phyloP scores from a whole-genome alignment of 2,797 vertebrate genomes.

The Molossus alvarezi region DNA sequence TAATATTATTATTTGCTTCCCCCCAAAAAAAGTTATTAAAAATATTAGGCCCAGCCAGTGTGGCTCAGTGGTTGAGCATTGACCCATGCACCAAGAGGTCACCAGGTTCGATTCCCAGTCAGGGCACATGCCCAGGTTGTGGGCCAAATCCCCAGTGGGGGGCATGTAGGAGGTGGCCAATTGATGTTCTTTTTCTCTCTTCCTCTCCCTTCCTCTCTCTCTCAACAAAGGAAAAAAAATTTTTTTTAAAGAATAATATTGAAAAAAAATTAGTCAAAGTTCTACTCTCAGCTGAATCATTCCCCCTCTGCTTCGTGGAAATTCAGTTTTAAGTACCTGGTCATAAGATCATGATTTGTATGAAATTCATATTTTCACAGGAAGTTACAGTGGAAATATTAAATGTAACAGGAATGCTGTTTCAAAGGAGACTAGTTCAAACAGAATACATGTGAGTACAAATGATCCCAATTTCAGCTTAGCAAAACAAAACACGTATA shows the following conservation, averaged over 20 bases:
- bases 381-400: constrained; percentile 41
- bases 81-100: no score
- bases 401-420: constrained; percentile 18
- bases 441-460: constrained; percentile 40
- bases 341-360: not conserved
- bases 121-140: no score
- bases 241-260: no score
- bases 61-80: no score
- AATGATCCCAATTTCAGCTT: not conserved
- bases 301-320: constrained; percentile 3
- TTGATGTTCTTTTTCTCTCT: no score
- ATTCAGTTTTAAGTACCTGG: constrained; percentile 37
- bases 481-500: constrained; percentile 53
- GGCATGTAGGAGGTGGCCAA: no score
- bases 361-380: constrained; percentile 39
- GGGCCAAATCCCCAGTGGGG: no score
- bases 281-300: not conserved
- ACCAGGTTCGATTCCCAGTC: no score
- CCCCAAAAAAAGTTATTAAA: not conserved
- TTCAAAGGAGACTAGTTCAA: constrained; percentile 39
- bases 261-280: not conserved
- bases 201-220: no score
- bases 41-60: not conserved
- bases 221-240: no score
- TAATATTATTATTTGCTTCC: constrained; percentile 27